Conservation (phyloP, 2,113 vertebrate species). For the Phasianus colchicus region DNA sequence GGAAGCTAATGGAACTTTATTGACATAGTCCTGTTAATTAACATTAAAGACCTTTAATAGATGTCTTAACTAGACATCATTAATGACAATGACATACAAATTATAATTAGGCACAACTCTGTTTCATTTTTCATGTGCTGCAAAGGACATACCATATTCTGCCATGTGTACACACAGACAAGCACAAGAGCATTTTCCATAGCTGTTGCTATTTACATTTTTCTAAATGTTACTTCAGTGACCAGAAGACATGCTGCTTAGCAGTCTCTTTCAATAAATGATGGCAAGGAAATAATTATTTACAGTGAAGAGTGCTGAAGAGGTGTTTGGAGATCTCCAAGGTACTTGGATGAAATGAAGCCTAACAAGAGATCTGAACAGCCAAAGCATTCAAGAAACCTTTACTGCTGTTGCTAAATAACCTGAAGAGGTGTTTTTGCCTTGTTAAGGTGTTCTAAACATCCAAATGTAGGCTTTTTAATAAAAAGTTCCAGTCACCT, state of each 20-base stretch:
- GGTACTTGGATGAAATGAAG: neutral
- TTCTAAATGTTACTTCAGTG: neutral
- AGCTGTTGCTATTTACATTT: neutral
- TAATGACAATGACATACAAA: constrained; percentile 71
- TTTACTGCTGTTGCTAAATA: neutral
- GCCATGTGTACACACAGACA: neutral
- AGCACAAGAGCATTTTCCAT: neutral
- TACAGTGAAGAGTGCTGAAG: neutral
- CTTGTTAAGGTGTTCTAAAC: neutral
- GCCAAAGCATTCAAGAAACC: neutral
- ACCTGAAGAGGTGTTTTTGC: neutral
- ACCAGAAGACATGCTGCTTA: neutral
- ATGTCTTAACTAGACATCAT: constrained; percentile 72
- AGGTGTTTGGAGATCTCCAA: neutral
- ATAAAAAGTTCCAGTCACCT: neutral
- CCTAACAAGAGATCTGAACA: neutral
- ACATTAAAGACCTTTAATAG: constrained; percentile 74
- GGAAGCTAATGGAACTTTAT: constrained; percentile 73
- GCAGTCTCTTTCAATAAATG: neutral
- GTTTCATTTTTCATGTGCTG: constrained; percentile 51
- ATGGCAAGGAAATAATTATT: neutral
- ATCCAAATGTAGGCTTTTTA: neutral
- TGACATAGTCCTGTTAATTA: constrained; percentile 79
- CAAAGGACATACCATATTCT: constrained; percentile 61
- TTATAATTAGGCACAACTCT: constrained; percentile 69